Evolutionary conservation across 2,113 vertebrate genomes (phyloP).

Genomic region (Pachyramphus minor): DNA sequence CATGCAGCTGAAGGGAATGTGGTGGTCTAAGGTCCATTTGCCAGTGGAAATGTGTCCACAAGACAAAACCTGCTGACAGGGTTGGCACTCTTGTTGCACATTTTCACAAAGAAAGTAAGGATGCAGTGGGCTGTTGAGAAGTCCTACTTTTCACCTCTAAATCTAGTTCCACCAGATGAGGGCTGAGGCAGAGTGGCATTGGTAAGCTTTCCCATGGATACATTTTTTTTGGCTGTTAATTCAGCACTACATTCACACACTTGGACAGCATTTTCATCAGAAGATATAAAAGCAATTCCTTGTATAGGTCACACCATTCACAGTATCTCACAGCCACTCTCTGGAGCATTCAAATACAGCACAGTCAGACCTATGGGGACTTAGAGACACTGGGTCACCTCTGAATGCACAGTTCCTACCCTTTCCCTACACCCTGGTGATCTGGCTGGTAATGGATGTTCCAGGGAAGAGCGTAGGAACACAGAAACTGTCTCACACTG

Average conservation of each 20-base stretch:
- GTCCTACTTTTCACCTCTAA: conserved; percentile 32
- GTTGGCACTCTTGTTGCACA: background rate
- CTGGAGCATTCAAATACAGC: background rate
- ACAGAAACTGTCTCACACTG: background rate
- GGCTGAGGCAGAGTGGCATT: background rate
- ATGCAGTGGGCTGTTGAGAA: background rate
- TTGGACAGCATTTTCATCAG: background rate
- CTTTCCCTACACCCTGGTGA: conserved; percentile 18
- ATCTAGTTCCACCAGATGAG: background rate
- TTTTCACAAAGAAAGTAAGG: background rate
- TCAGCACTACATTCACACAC: conserved; percentile 1
- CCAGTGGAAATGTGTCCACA: conserved; percentile 9
- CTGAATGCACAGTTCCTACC: background rate
- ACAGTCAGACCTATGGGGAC: background rate
- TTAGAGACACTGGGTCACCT: conserved; percentile 6
- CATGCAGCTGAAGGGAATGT: background rate
- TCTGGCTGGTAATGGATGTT: conserved; percentile 49
- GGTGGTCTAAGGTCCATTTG: background rate
- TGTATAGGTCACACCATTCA: conserved; percentile 20
- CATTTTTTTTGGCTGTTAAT: background rate
- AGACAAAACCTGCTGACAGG: background rate
- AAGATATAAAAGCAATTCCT: conserved; percentile 62
- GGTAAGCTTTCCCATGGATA: background rate
- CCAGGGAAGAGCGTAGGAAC: background rate
- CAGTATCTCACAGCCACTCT: background rate